These are phyloP conservation scores for Encarsia formosa DNA, from an alignment of 2,888 invertebrate species.

Conservation along the genomic window DNA sequence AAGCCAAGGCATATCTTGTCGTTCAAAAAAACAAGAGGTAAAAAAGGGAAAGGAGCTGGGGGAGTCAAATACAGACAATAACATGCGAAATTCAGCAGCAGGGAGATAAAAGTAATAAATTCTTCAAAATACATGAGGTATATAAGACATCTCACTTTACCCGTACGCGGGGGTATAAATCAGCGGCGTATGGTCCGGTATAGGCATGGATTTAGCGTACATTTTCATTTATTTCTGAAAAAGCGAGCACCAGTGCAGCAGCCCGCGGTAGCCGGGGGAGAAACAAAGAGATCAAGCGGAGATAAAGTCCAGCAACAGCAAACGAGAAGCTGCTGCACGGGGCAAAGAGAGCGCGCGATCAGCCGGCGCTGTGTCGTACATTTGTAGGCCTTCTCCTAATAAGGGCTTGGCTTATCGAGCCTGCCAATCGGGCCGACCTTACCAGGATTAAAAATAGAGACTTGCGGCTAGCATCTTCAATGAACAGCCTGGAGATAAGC, in stretches of 20 bases:
- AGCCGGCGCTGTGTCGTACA: constrained; percentile 24
- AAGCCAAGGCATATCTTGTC: too few species aligned
- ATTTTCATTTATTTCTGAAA: constrained; percentile 18
- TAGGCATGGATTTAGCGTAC: too few species aligned
- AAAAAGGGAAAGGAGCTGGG: too few species aligned
- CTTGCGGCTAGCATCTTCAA: constrained; percentile 17
- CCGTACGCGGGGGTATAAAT: too few species aligned
- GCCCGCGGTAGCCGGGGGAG: background rate
- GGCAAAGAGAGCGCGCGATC: constrained; percentile 4
- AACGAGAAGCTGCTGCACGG: background rate
- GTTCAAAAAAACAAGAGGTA: too few species aligned
- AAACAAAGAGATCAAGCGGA: constrained; percentile 20
- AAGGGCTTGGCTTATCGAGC: constrained; percentile 40
- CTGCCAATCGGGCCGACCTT: constrained; percentile 40
- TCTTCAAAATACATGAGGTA: too few species aligned
- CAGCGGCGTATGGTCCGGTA: too few species aligned
- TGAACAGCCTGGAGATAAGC: constrained; percentile 14
- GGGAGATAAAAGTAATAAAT: too few species aligned
- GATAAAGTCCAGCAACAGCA: background rate
- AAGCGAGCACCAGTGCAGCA: background rate
- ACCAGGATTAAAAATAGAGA: constrained; percentile 42
- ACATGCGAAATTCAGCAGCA: too few species aligned
- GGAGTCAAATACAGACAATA: too few species aligned
- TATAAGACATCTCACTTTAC: too few species aligned
- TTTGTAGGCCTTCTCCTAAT: constrained; percentile 38